Evolutionary conservation across 2,113 vertebrate species (phyloP).

Genomic region (Microcebus tavaratra): DNA sequence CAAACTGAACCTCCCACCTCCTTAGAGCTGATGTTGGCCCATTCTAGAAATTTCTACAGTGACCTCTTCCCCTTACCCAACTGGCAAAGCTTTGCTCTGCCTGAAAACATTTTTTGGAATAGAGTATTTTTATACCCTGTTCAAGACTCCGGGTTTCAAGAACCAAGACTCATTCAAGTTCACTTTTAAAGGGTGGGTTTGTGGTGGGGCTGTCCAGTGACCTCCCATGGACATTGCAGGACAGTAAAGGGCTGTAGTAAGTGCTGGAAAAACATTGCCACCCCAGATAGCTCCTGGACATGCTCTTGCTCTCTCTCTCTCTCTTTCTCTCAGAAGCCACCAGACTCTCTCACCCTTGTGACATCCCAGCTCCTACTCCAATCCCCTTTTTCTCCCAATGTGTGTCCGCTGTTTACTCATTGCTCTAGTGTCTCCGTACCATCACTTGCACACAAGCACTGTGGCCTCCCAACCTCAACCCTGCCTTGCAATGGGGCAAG

Average conservation of each 20-base stretch:
- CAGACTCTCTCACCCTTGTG: fast-evolving
- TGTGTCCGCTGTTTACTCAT: background rate
- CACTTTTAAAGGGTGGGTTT: background rate
- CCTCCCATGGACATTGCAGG: background rate
- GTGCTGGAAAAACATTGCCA: background rate
- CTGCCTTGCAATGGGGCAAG: background rate
- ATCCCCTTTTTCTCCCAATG: background rate
- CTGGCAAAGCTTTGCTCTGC: background rate
- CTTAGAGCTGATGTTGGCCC: background rate
- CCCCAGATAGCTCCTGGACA: too few species aligned
- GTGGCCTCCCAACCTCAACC: background rate
- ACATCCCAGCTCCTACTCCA: background rate
- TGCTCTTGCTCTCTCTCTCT: too few species aligned
- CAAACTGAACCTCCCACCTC: background rate
- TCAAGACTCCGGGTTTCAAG: background rate
- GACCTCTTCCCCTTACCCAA: background rate
- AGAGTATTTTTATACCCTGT: background rate
- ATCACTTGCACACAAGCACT: background rate
- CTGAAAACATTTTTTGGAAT: background rate
- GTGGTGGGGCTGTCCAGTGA: background rate
- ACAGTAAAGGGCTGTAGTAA: background rate
- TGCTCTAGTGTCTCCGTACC: background rate
- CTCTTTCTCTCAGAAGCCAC: background rate
- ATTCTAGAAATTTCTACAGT: conserved; percentile 29
- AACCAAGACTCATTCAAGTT: background rate